Conservation (phyloP, 1,140 invertebrate species). For the Coptotermes formosanus region DNA sequence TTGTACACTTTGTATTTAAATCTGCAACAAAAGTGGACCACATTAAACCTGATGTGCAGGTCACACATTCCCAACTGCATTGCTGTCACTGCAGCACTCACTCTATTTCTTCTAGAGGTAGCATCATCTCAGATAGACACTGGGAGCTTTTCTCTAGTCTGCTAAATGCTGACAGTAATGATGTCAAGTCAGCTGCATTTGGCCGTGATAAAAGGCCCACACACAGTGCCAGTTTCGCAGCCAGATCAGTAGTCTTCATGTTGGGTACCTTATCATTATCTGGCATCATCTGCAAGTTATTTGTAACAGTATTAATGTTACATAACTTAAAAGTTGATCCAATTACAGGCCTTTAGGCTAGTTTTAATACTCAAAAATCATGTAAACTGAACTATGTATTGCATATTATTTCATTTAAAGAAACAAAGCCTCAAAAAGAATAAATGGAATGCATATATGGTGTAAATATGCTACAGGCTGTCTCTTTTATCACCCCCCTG, state of each 20-base stretch:
- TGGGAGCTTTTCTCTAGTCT: constrained; percentile 12
- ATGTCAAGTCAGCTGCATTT: neutral
- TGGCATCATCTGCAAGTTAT: constrained; percentile 26
- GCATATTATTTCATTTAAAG: neutral
- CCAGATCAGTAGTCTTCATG: neutral
- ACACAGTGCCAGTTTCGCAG: constrained; percentile 22
- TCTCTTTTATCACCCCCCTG: neutral
- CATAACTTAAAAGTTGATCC: neutral
- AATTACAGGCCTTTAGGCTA: neutral
- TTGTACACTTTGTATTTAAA: neutral
- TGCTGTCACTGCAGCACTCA: neutral
- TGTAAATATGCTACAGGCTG: neutral
- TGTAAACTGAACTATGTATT: neutral
- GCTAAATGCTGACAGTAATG: neutral
- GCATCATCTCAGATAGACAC: constrained; percentile 26
- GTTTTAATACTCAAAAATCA: neutral
- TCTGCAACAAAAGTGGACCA: neutral
- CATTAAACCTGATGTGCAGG: neutral
- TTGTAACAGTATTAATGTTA: neutral
- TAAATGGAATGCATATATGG: neutral
- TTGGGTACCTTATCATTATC: neutral
- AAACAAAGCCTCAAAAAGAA: neutral
- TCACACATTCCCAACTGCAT: neutral
- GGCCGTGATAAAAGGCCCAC: constrained; percentile 5
- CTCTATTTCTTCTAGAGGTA: constrained; percentile 29